Percentiles rank a stretch among this genome's conserved stretches.
phyloP scores from a whole-genome alignment of 2,888 invertebrate species.

The Punctoribates punctum region DNA sequence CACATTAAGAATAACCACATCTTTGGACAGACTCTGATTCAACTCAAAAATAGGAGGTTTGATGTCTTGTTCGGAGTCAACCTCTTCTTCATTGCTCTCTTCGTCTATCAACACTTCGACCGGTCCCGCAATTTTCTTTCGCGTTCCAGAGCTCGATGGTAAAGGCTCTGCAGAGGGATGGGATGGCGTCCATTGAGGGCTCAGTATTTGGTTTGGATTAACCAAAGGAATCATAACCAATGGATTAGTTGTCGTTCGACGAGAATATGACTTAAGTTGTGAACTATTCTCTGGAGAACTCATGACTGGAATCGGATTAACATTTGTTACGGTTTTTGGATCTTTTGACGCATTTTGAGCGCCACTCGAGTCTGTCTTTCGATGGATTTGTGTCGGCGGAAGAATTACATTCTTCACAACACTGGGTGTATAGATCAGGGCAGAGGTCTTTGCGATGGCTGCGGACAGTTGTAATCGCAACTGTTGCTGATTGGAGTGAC shows the following conservation, averaged over 20 bases:
- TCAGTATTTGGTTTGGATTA: too few species aligned
- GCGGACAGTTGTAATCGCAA: too few species aligned
- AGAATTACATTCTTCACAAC: not conserved
- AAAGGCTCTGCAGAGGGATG: not conserved
- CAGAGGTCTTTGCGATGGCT: not conserved
- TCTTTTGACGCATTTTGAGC: not conserved
- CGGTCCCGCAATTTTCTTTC: not conserved
- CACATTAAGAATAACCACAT: not conserved
- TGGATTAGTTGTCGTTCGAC: too few species aligned
- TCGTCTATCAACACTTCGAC: not conserved
- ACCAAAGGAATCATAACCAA: too few species aligned
- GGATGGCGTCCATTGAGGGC: not conserved
- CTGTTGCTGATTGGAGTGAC: too few species aligned
- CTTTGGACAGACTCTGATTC: not conserved
- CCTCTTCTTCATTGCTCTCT: not conserved
- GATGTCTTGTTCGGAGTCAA: not conserved
- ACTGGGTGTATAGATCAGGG: too few species aligned
- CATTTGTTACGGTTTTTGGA: not conserved
- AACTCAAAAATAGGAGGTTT: conserved; percentile 17
- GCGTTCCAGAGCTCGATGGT: not conserved
- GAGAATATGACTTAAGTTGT: too few species aligned
- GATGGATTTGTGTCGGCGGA: not conserved
- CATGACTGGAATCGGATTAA: too few species aligned
- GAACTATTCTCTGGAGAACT: too few species aligned
- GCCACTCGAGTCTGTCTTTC: not conserved